Evolutionary conservation across 2,113 vertebrate genomes (phyloP), one percentile per base, ranked within the genome.

Genomic region (Epinephelus cyanopodus): DNA sequence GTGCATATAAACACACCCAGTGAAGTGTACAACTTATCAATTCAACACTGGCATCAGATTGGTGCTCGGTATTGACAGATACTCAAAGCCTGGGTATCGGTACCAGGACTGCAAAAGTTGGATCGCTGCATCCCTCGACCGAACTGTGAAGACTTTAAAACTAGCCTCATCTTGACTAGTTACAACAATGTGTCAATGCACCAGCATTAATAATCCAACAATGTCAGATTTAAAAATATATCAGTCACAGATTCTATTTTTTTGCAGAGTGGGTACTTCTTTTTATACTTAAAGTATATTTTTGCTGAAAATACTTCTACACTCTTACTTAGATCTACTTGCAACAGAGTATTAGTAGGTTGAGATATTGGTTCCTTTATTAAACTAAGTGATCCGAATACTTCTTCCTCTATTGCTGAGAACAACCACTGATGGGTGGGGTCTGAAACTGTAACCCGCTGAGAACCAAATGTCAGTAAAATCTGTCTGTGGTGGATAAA

Each of bases 401-500:
- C 3, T 54, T n/a, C 12, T 1, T 54, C 29, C 6, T 19, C 14
- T 27, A 4, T 19, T 47, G 17, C 65, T 64, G 27, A 56, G 47
- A 52, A 25, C 37, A 57, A 19, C n/a, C 37, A 17, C 21, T 37
- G 53, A 66, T 15, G 23, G 42, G 63, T 3, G 10, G 64, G 53
- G 27, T 67, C 68, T 3, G 42, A 69, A 45, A 27, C 60, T 1
- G 9, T 52, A 18, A 70, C 53, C 76, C 7, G 2, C 54, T 39
- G 71, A 69, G 76, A 45, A 42, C 53, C 54, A 67, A 79, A 71
- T 54, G 68, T 48, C 85, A 75, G 71, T 72, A 47, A 77, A 79
- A 74, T 69, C 65, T 62, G 71, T 67, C 23, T 4, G 21, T 21
- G 39, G 23, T n/a, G 63, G 58, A 64, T 78, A 45, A 74, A 68